Base-by-base conservation (phyloP, 2,113 vertebrate species). In the Aphyosemion australe region DNA sequence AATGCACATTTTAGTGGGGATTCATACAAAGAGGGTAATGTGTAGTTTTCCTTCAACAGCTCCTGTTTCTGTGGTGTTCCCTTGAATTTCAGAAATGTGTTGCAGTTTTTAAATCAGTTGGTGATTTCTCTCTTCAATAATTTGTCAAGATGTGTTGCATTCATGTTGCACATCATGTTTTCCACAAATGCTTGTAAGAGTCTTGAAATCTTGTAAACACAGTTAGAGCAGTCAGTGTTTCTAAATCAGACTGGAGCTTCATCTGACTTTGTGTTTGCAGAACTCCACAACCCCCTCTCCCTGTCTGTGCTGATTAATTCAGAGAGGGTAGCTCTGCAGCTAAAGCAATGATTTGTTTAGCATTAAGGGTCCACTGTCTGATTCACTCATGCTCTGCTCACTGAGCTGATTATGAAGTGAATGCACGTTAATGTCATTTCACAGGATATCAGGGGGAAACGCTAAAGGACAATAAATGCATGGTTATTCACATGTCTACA, bases 271-370 rank as follows among this genome's bases (percentile, higher is more conserved):
- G 20, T 37, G 12, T 21, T 62, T 41, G 8, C 18, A 47, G 12
- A 61, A 39, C 37, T 8, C 14, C 43, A 37, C 34, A 37, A 37
- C 15, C 4, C 45, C 15, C 48, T 46, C 18, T 49, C 48, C 58
- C 57, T 78, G 71, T 67, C 63, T 39, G 57, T 74, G 72, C 72
- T 88, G 72, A 76, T 90, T 88, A 72, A 86, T 76, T 79, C 72
- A 67, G 59, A 46, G 68, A 80, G 82, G 82, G 86, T 74, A 73
- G 47, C 46, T 73, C 48, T 26, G 69, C 26, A 55, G 75, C 61
- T 85, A 73, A 79, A 78, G 73, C 57, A 65, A 65, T 77, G 72
- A 77, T 84, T 83, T 84, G 71, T 80, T 83, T 71, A 37, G 68
- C 60, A 82, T 80, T 83, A 76, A 82, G 72, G 48, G 59, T 47